These are phyloP conservation scores for Leptopilina myrica DNA, from an alignment of 2,888 invertebrate species.

Conservation along the genomic window DNA sequence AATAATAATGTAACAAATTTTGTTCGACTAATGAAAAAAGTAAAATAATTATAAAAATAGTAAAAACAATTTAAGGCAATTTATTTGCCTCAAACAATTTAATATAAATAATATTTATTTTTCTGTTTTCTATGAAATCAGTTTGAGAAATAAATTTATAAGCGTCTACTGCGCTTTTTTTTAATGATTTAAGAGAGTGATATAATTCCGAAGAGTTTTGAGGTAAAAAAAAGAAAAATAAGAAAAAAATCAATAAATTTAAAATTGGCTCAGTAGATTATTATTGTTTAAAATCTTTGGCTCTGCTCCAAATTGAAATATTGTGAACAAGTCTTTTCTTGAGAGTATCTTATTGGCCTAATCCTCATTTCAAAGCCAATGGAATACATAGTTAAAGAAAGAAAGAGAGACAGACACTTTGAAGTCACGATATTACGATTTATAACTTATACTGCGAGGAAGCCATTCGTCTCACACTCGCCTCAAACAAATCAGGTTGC, in stretches of 20 bases:
- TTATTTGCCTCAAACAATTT: too few relatives aligned
- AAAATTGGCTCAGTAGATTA: constrained; percentile 28
- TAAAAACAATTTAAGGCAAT: too few relatives aligned
- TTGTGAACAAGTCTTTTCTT: constrained; percentile 34
- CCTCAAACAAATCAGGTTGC: constrained; percentile 34
- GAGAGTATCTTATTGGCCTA: constrained; percentile 35
- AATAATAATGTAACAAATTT: too few relatives aligned
- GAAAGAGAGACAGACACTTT: neutral
- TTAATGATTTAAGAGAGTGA: constrained; percentile 19
- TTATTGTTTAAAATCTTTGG: constrained; percentile 27
- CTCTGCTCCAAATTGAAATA: constrained; percentile 32
- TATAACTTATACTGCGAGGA: constrained; percentile 29
- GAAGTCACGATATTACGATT: constrained; percentile 36
- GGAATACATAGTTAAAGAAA: constrained; percentile 14
- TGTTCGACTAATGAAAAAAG: too few relatives aligned
- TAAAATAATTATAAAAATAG: too few relatives aligned
- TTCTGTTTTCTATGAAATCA: too few relatives aligned
- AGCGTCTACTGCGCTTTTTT: neutral
- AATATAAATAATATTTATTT: too few relatives aligned
- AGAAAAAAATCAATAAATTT: constrained; percentile 16
- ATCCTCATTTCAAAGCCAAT: constrained; percentile 34
- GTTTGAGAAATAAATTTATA: too few relatives aligned
- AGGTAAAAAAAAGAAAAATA: constrained; percentile 15
- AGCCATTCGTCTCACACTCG: constrained; percentile 31
- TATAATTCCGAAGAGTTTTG: constrained; percentile 9